phyloP scores from a whole-genome alignment of 1,140 invertebrate species.

The Cydia strobilella region DNA sequence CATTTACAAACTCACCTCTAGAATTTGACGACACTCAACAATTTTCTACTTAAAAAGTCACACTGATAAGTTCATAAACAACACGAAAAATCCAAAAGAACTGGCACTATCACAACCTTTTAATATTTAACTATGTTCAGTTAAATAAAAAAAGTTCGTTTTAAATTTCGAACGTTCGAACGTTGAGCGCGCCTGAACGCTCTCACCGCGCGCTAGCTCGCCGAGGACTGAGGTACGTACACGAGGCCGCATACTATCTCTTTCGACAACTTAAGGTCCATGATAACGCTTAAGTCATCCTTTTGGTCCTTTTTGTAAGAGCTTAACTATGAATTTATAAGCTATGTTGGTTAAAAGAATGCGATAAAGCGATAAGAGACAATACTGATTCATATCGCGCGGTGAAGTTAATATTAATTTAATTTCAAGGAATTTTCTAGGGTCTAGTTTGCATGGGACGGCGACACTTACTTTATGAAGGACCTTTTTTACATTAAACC shows the following conservation, averaged over 20 bases:
- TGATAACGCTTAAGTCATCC: constrained; percentile 62
- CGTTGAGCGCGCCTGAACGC: constrained; percentile 47
- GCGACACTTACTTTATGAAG: background rate
- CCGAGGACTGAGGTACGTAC: constrained; percentile 51
- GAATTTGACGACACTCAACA: constrained; percentile 12
- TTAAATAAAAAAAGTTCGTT: constrained; percentile 33
- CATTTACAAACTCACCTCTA: constrained; percentile 30
- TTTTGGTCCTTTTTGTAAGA: constrained; percentile 34
- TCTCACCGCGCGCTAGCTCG: constrained; percentile 49
- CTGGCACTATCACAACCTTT: constrained; percentile 33
- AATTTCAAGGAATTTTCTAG: constrained; percentile 21
- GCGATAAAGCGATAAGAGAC: constrained; percentile 18
- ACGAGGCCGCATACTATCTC: constrained; percentile 58
- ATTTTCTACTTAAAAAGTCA: constrained; percentile 28
- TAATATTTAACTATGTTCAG: constrained; percentile 18
- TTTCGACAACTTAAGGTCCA: constrained; percentile 54
- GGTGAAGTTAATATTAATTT: constrained; percentile 29
- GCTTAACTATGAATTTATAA: constrained; percentile 30
- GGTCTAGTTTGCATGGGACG: background rate
- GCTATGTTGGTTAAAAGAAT: constrained; percentile 25
- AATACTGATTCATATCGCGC: constrained; percentile 24
- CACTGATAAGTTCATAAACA: constrained; percentile 29
- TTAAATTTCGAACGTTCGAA: constrained; percentile 36
- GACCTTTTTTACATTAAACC: background rate
- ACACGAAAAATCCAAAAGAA: constrained; percentile 34